Percentiles rank a stretch among this genome's conserved stretches.
These are phyloP conservation scores for Rachycentron canadum DNA, from an alignment of 2,797 vertebrate species.

Conservation along the genomic window DNA sequence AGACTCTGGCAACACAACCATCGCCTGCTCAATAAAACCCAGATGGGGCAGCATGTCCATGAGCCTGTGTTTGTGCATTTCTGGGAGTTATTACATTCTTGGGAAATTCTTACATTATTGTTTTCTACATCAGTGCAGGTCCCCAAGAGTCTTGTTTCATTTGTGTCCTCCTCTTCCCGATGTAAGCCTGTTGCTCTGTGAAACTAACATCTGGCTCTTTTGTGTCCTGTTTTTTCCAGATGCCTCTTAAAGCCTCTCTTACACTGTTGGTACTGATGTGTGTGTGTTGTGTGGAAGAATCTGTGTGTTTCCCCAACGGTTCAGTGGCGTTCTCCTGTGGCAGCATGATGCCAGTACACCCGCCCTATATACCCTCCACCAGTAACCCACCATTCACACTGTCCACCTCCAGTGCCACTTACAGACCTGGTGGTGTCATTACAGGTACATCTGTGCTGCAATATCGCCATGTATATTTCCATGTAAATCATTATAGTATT, in stretches of 20 bases:
- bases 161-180: no score
- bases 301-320: conserved; percentile 62
- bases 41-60: not conserved
- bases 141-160: no score
- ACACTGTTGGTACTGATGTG: conserved; percentile 12
- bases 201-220: not conserved
- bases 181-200: not conserved
- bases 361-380: conserved; percentile 11
- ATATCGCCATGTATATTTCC: no score
- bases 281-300: conserved; percentile 17
- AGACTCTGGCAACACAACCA: not conserved
- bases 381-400: conserved; percentile 54
- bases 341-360: conserved; percentile 59
- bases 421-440: conserved; percentile 64
- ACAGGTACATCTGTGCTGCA: conserved; percentile 44
- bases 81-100: not conserved
- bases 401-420: conserved; percentile 49
- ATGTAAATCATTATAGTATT: no score
- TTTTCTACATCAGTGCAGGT: not conserved
- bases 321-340: conserved; percentile 58
- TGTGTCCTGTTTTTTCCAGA: conserved; percentile 39
- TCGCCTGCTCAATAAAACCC: not conserved
- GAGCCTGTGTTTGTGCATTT: not conserved
- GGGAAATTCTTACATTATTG: not conserved
- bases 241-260: not conserved